phyloP scores from a whole-genome alignment of 2,888 invertebrate species.

The Molanna angustata region DNA sequence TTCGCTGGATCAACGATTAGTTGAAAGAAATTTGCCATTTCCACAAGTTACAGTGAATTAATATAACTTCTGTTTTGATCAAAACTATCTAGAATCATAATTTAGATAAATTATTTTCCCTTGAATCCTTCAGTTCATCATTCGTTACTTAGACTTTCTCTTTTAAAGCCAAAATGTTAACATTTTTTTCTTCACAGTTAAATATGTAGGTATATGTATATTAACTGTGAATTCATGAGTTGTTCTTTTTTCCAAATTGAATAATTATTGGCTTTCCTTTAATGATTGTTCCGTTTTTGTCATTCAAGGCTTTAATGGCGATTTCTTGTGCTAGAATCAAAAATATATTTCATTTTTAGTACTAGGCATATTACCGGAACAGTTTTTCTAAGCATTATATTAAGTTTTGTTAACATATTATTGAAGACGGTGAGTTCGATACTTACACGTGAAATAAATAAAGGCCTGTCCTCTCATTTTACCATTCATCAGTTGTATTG shows the following conservation, averaged over 20 bases:
- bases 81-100: no score
- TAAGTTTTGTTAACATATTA: not conserved
- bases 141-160: no score
- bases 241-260: slow-evolving; percentile 36
- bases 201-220: not conserved
- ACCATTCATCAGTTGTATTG: slow-evolving; percentile 51
- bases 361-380: no score
- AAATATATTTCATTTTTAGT: no score
- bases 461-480: slow-evolving; percentile 61
- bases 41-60: no score
- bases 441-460: slow-evolving; percentile 52
- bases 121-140: no score
- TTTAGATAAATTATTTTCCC: no score
- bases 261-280: slow-evolving; percentile 51
- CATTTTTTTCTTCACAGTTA: no score
- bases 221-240: not conserved
- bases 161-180: no score
- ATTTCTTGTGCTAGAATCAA: slow-evolving; percentile 45
- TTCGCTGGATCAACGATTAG: no score
- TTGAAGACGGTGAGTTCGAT: slow-evolving; percentile 2
- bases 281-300: slow-evolving; percentile 52
- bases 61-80: no score
- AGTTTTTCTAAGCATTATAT: not conserved
- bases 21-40: no score
- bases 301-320: slow-evolving; percentile 50